Base-by-base conservation (phyloP, 2,113 vertebrate species). In the Cairina moschata region DNA sequence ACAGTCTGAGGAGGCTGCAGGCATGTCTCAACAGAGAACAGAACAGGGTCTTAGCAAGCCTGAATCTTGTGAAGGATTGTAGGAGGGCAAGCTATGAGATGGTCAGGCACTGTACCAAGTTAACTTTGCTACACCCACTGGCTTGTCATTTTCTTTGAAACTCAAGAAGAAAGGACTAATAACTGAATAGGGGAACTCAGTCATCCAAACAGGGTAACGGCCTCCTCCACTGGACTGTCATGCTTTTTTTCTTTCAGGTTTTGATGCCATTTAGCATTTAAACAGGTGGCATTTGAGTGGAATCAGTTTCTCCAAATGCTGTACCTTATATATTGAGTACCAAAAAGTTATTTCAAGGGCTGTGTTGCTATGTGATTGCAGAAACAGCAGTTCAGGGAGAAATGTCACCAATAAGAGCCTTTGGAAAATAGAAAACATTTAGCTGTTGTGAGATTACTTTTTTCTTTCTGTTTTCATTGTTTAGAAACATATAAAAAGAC, bases 291-390 rank as follows among this genome's bases (percentile, higher is more conserved):
- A 78, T 90, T 96, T 81, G 69, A 91, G 89, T 71, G 87, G 93
- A 94, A 95, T 88, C 92, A 50, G 85, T 96, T 97, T 97, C 91
- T 95, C 62, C 89, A 97, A 96, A 96, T 3, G 1, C 46, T 83
- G 77, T 46, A 95, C 56, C 78, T 96, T 91, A 79, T 96, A 86
- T 81, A 97, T 73, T 74, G 86, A 86, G 78, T 91, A 95, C 92
- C 97, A 96, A 93, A 96, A 96, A 97, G 92, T 97, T 97, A 95
- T 96, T 97, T 96, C 90, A 96, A 96, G 94, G 80, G 78, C 75
- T 96, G 52, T 95, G 96, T 97, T 97, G 92, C 96, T 97, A 97
- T 96, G 95, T 95, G 97, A 97, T 97, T 97, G 91, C 74, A 95
- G 94, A 97, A 96, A 91, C 82, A 95, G 84, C 75, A 92, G 93